phyloP scores from a whole-genome alignment of 2,797 vertebrate species.

The Pseudocheirus occidentalis region DNA sequence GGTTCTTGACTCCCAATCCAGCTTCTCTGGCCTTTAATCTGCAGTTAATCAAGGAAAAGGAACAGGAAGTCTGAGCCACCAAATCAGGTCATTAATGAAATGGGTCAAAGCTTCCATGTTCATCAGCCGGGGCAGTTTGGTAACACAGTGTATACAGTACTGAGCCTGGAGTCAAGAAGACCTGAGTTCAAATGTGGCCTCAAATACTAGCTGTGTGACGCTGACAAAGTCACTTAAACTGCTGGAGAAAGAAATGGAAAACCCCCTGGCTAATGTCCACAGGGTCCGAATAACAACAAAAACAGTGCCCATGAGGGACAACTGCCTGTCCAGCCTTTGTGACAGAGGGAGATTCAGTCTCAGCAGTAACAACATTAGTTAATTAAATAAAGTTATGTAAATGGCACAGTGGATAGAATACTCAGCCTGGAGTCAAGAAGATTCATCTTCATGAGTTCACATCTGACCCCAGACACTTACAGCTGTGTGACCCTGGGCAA shows the following conservation, averaged over 20 bases:
- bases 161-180: not conserved
- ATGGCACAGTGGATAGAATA: not conserved
- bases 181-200: not conserved
- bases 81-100: not conserved
- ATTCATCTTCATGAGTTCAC: not conserved
- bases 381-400: too few species aligned
- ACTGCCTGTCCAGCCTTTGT: not conserved
- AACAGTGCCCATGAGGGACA: too few species aligned
- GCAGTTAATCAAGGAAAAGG: not conserved
- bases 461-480: not conserved
- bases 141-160: not conserved
- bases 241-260: too few species aligned
- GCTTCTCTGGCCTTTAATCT: not conserved
- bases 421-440: not conserved
- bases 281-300: too few species aligned
- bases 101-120: not conserved
- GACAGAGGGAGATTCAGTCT: not conserved
- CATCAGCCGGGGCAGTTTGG: not conserved
- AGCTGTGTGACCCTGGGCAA: not conserved
- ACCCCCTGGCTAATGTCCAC: too few species aligned
- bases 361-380: too few species aligned
- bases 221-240: not conserved
- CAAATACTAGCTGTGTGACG: not conserved
- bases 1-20: not conserved
- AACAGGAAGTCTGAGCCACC: not conserved